Evolutionary conservation across 2,888 invertebrate genomes (phyloP), one percentile per base, ranked within the genome.

Genomic region (Pyrochroa serraticornis): DNA sequence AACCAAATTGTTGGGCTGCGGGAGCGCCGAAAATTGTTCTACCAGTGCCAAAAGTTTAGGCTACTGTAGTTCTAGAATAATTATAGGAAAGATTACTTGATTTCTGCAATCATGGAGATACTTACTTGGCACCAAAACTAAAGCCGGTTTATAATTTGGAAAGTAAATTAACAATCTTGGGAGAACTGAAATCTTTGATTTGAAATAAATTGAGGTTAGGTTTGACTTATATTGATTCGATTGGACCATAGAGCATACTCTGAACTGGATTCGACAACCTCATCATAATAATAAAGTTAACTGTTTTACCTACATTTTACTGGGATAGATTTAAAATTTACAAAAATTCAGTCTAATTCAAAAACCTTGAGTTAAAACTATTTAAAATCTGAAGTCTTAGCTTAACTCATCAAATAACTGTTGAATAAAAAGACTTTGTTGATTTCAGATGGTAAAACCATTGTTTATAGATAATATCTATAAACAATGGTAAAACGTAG

Each of bases 91-190:
- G 5, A 22, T 22, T 22, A 22, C 5, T 38, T 14, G 1, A 44
- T 8, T 51, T 35, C n/a, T 6, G 31, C 14, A 44, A 6, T 10
- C 8, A n/a, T 7, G 9, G 13, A 6, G 10, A 33, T 37, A 60
- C 55, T 50, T 51, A 60, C 60, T 55, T 60, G 9, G 50, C 47
- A 6, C 60, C 55, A 43, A 60, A 60, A 22, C 37, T 30, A 10
- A 55, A 60, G n/a, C 55, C 55, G n/a, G 54, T 50, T 7, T 50
- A 32, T 55, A 60, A 55, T 39, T 47, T 51, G 32, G 22, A 32
- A 12, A 12, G 39, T 2, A 39, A 39, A 9, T 39, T 5, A 39
- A 22, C 22, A 22, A 22, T 5, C 5, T 22, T 22, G 22, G 36
- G 3, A 10, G 3, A 6, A 33, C 34, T 37, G 13, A 52, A 35